Conservation (phyloP, 2,113 vertebrate genomes). For the Phoenicopterus ruber region DNA sequence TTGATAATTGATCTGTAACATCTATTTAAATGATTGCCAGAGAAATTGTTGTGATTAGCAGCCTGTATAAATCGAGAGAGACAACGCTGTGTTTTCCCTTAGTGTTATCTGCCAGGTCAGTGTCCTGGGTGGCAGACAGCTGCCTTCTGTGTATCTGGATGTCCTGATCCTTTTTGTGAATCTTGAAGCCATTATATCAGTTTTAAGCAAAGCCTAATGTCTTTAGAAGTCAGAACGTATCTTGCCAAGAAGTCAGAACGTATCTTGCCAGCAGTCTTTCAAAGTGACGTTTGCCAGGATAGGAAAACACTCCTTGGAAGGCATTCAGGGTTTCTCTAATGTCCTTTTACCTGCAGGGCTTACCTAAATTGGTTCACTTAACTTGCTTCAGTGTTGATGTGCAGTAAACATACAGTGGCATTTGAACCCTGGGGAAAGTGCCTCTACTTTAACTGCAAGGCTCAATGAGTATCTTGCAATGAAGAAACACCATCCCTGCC, state of each 20-base stretch:
- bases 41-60: not conserved
- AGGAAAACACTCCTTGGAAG: not conserved
- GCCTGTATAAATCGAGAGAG: not conserved
- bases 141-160: not conserved
- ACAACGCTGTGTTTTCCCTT: not conserved
- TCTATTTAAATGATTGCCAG: not conserved
- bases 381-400: conserved; percentile 46
- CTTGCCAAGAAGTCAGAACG: not conserved
- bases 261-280: not conserved
- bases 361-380: conserved; percentile 57
- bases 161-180: not conserved
- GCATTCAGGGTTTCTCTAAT: not conserved
- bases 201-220: not conserved
- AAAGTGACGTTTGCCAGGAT: not conserved
- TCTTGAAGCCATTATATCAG: not conserved
- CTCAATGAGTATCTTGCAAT: not conserved
- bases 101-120: not conserved
- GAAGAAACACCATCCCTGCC: conserved; percentile 58
- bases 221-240: not conserved
- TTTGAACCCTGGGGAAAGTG: conserved; percentile 47
- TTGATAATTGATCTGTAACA: not conserved
- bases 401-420: not conserved
- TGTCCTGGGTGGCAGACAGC: not conserved
- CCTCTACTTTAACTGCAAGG: conserved; percentile 52
- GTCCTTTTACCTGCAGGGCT: not conserved